These are phyloP conservation scores for Andrena camellia DNA, from an alignment of 2,888 invertebrate species.

Conservation along the genomic window DNA sequence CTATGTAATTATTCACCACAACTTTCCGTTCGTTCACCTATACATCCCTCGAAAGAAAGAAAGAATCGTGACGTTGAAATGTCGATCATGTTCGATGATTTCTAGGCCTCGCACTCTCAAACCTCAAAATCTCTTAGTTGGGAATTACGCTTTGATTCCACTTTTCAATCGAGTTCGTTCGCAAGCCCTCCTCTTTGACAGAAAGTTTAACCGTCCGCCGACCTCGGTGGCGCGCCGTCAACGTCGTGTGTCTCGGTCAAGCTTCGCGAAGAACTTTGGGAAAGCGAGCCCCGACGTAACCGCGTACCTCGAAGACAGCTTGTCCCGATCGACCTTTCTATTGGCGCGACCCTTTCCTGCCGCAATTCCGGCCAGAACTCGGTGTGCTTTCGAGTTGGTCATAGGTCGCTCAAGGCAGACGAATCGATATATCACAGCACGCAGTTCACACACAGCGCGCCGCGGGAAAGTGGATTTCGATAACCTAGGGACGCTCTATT, in stretches of 20 bases:
- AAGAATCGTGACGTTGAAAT: no score
- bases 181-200: slow-evolving; percentile 62
- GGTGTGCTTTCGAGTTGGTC: slow-evolving; percentile 64
- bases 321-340: slow-evolving; percentile 13
- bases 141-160: slow-evolving; percentile 75
- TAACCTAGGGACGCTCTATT: slow-evolving; percentile 78
- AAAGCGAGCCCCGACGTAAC: slow-evolving; percentile 40
- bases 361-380: slow-evolving; percentile 10
- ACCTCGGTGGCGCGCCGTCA: slow-evolving; percentile 49
- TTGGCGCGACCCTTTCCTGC: not conserved
- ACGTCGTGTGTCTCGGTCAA: slow-evolving; percentile 65
- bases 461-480: slow-evolving; percentile 78
- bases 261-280: slow-evolving; percentile 59
- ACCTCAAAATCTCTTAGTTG: slow-evolving; percentile 72
- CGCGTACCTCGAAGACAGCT: slow-evolving; percentile 39
- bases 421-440: slow-evolving; percentile 72
- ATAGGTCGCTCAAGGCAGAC: slow-evolving; percentile 65
- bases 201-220: slow-evolving; percentile 67
- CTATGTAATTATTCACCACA: no score
- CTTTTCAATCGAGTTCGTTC: slow-evolving; percentile 57
- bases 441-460: slow-evolving; percentile 65
- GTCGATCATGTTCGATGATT: slow-evolving; percentile 40
- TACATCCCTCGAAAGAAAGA: no score
- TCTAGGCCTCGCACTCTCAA: slow-evolving; percentile 48
- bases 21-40: no score